Conservation (phyloP, 2,888 invertebrate species). For the Dexiosoma caninum region DNA sequence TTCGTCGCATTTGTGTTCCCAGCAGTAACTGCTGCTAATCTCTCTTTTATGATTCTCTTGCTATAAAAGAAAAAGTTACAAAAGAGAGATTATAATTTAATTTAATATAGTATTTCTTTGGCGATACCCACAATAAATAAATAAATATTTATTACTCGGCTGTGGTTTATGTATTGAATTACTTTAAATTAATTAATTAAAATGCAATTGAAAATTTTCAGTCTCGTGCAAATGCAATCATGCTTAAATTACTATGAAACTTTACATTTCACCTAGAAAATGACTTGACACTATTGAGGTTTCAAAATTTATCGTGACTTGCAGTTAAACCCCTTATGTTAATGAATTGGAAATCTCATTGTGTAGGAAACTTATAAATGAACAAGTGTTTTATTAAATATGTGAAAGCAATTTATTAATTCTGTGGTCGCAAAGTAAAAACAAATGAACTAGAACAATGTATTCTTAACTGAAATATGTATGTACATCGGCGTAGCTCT, state of each 20-base stretch:
- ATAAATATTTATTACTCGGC: not conserved
- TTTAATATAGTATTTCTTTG: not conserved
- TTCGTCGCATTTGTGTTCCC: too few relatives aligned
- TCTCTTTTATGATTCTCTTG: not conserved
- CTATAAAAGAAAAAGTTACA: not conserved
- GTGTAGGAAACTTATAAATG: too few relatives aligned
- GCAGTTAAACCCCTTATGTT: too few relatives aligned
- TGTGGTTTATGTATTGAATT: not conserved
- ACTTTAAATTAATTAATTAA: conserved; percentile 40
- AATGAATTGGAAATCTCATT: too few relatives aligned
- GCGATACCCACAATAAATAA: not conserved
- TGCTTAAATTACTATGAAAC: not conserved
- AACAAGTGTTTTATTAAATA: too few relatives aligned
- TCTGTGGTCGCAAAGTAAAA: too few relatives aligned
- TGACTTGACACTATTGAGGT: too few relatives aligned
- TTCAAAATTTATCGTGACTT: too few relatives aligned
- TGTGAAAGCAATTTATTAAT: too few relatives aligned
- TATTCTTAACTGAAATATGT: too few relatives aligned
- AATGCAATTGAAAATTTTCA: conserved; percentile 32
- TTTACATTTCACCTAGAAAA: conserved; percentile 6
- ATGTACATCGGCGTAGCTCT: too few relatives aligned
- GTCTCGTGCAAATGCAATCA: conserved; percentile 50
- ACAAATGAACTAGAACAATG: too few relatives aligned
- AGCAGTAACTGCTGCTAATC: not conserved
- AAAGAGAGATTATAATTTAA: not conserved